Conservation (phyloP, 2,797 vertebrate genomes). For the Anisognathus igniventris region DNA sequence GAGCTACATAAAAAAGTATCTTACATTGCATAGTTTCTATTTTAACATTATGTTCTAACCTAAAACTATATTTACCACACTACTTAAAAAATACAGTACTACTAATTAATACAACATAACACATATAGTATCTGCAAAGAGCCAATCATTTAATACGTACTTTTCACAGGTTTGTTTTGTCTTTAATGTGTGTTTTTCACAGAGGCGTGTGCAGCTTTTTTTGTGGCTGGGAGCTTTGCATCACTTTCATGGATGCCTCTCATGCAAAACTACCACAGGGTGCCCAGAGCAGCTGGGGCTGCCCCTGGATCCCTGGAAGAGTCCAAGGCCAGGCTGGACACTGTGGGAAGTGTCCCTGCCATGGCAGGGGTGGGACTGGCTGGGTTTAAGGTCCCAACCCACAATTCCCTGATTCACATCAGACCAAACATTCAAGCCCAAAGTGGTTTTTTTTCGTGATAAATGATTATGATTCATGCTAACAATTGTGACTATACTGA, state of each 20-base stretch:
- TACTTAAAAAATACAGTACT: too few relatives aligned
- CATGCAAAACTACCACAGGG: too few relatives aligned
- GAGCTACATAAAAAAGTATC: too few relatives aligned
- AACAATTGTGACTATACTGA: too few relatives aligned
- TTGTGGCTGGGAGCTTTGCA: not conserved
- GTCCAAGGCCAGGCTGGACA: not conserved
- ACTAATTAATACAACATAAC: too few relatives aligned
- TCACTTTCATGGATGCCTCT: not conserved
- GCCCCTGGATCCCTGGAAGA: not conserved
- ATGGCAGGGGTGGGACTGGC: fast-evolving
- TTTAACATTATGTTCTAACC: too few relatives aligned
- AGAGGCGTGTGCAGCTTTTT: not conserved
- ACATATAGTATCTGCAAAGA: too few relatives aligned
- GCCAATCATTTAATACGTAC: too few relatives aligned
- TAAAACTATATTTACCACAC: too few relatives aligned
- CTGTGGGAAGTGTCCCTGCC: not conserved
- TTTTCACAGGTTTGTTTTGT: not conserved
- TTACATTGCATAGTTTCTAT: too few relatives aligned
- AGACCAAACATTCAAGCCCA: not conserved
- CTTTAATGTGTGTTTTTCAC: not conserved
- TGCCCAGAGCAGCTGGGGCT: not conserved
- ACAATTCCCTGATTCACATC: not conserved
- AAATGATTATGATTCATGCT: too few relatives aligned
- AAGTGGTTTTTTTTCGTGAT: not conserved
- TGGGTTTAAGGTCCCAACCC: not conserved